Conservation (phyloP, 1,140 invertebrate species). For the Bombus affinis region DNA sequence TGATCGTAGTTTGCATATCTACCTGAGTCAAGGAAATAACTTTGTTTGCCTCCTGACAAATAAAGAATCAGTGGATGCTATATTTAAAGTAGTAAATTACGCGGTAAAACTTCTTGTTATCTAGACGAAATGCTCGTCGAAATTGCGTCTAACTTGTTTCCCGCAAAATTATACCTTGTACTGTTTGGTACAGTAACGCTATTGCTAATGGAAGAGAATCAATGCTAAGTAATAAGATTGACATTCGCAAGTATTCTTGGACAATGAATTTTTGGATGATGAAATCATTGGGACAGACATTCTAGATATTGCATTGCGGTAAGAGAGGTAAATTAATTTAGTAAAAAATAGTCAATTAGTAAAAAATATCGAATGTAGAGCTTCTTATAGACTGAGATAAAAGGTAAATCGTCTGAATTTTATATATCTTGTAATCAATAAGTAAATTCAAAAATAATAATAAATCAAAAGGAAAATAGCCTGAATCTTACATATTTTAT, state of each 20-base stretch:
- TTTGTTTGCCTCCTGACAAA: background rate
- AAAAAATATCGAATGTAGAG: background rate
- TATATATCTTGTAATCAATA: background rate
- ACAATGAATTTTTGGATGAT: conserved; percentile 5
- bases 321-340: background rate
- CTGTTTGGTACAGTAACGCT: background rate
- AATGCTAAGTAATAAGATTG: conserved; percentile 22
- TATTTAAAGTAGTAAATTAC: conserved; percentile 34
- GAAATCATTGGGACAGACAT: background rate
- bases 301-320: conserved; percentile 6
- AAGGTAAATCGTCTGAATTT: background rate
- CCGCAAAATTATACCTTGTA: background rate
- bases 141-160: conserved; percentile 18
- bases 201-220: conserved; percentile 5
- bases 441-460: no score
- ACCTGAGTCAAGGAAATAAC: background rate
- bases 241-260: conserved; percentile 1
- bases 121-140: background rate
- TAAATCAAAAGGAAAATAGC: no score
- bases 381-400: no score
- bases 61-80: background rate
- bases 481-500: no score
- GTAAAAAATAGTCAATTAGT: background rate
- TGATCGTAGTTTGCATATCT: background rate
- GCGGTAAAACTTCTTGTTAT: background rate